Conservation (phyloP, 1,140 invertebrate species). For the Brachionus rubens region DNA sequence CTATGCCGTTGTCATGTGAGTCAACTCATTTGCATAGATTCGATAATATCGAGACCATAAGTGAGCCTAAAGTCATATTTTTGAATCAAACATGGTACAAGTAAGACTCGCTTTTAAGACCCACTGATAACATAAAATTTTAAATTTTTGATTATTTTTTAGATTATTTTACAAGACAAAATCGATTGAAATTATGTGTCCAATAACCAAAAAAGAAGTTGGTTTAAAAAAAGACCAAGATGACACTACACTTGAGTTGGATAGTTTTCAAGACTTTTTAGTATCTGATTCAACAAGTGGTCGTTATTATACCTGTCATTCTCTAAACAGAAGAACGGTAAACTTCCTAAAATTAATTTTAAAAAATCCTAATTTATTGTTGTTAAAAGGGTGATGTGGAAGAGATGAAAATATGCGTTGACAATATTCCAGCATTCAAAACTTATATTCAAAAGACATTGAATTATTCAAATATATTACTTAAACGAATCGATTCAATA, state of each 20-base stretch:
- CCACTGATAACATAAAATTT: too few species aligned
- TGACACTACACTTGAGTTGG: background rate
- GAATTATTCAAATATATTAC: slow-evolving; percentile 9
- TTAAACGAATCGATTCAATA: slow-evolving; percentile 21
- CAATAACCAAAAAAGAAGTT: background rate
- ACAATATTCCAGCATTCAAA: slow-evolving; percentile 23
- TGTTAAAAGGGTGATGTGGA: slow-evolving; percentile 16
- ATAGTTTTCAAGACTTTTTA: background rate
- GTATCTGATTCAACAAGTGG: slow-evolving; percentile 4
- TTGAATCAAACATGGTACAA: slow-evolving; percentile 43
- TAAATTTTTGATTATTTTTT: background rate
- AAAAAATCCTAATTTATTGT: background rate
- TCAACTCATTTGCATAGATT: slow-evolving; percentile 42
- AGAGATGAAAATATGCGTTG: slow-evolving; percentile 26
- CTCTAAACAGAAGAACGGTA: slow-evolving; percentile 10
- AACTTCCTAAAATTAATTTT: background rate
- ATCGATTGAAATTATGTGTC: slow-evolving; percentile 7
- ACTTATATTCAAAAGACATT: slow-evolving; percentile 24
- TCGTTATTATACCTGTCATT: slow-evolving; percentile 15
- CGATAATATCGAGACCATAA: slow-evolving; percentile 32
- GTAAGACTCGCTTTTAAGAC: background rate
- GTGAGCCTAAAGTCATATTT: slow-evolving; percentile 35
- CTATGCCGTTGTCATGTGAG: slow-evolving; percentile 6
- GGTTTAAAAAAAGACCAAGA: background rate
- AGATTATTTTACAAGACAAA: slow-evolving; percentile 28